Conservation (phyloP, 2,797 vertebrate genomes). For the Phrynocephalus guinanensis region DNA sequence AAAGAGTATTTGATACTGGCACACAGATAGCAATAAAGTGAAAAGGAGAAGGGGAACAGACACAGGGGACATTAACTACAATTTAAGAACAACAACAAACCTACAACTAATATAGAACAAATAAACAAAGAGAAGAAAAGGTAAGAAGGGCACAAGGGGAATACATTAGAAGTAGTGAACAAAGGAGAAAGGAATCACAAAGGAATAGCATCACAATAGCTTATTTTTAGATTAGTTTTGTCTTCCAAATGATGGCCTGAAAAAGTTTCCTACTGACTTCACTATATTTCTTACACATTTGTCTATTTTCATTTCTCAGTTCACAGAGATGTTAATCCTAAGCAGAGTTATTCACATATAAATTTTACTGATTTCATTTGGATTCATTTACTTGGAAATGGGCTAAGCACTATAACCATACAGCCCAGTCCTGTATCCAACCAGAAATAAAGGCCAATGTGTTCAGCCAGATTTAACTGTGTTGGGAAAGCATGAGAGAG, state of each 20-base stretch:
- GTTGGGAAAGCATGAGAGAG: not conserved
- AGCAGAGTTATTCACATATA: not conserved
- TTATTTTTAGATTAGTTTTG: slow-evolving; percentile 8
- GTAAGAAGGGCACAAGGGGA: not conserved
- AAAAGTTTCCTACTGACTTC: not conserved
- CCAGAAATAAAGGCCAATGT: not conserved
- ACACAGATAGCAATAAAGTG: not conserved
- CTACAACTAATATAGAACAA: slow-evolving; percentile 25
- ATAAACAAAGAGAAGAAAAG: not conserved
- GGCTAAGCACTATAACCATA: not conserved
- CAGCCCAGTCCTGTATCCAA: too few species aligned
- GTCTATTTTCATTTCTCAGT: not conserved
- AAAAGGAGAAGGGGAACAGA: not conserved
- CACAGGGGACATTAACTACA: not conserved
- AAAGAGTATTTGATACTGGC: not conserved
- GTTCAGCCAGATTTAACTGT: not conserved
- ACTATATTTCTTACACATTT: not conserved
- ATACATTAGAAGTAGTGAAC: not conserved
- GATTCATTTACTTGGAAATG: not conserved
- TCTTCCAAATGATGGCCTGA: not conserved
- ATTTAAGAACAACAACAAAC: not conserved
- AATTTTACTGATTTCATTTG: not conserved
- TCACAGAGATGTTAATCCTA: not conserved
- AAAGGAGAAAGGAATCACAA: not conserved
- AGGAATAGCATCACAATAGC: not conserved